A percentile compares a stretch with the other conserved stretches of the same genome.
These are phyloP conservation scores for Daboia siamensis DNA, from an alignment of 2,113 vertebrate genomes.

Conservation along the genomic window DNA sequence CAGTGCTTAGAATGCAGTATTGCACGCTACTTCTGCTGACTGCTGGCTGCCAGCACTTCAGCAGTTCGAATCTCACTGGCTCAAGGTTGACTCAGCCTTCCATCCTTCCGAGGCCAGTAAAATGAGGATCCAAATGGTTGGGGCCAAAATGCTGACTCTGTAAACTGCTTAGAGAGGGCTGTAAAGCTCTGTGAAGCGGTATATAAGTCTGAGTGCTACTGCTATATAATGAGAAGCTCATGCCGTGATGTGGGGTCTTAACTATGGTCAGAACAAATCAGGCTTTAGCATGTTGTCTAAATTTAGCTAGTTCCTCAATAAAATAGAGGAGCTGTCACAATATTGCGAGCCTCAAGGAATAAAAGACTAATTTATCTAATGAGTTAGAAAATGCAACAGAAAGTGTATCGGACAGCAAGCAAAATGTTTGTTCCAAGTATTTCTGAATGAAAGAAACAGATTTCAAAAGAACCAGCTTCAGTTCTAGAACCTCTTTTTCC, in stretches of 20 bases:
- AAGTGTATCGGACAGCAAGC: neutral
- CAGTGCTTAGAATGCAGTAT: too few relatives aligned
- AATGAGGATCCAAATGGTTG: too few relatives aligned
- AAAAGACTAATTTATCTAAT: neutral
- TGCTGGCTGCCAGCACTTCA: too few relatives aligned
- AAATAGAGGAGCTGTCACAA: neutral
- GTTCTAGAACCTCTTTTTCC: neutral
- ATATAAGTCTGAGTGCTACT: too few relatives aligned
- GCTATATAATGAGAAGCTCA: neutral
- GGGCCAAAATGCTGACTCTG: too few relatives aligned
- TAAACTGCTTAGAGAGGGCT: too few relatives aligned
- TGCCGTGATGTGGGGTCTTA: neutral
- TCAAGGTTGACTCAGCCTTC: too few relatives aligned
- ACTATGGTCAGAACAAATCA: neutral
- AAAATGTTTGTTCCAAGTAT: neutral
- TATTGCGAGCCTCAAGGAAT: neutral
- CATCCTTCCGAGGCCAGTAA: too few relatives aligned
- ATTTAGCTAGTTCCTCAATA: too few relatives aligned
- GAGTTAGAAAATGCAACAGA: neutral
- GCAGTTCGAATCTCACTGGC: too few relatives aligned
- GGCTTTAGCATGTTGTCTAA: neutral
- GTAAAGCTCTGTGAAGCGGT: too few relatives aligned
- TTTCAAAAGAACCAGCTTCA: neutral
- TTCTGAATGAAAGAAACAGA: neutral
- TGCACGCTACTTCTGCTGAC: too few relatives aligned